Conservation (phyloP, 2,113 vertebrate genomes). For the Galemys pyrenaicus region DNA sequence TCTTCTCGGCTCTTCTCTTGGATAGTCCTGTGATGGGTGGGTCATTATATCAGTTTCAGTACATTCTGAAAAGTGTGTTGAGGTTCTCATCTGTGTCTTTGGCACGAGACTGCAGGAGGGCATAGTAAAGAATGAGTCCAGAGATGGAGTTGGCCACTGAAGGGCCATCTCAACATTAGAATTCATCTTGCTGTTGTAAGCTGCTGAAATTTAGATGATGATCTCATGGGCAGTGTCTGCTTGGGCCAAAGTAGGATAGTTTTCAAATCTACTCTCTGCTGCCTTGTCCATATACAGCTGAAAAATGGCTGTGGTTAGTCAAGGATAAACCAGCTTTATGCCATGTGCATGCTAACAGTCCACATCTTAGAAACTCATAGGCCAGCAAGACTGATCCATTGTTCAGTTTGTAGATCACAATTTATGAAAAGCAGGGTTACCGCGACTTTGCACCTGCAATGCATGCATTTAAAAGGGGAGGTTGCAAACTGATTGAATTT, state of each 20-base stretch:
- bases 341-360: neutral
- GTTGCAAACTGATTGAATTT: neutral
- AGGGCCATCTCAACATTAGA: neutral
- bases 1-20: neutral
- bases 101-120: neutral
- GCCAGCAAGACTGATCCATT: neutral
- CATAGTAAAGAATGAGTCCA: neutral
- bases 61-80: neutral
- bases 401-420: neutral
- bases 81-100: neutral
- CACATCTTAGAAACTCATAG: neutral
- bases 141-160: neutral
- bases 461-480: neutral
- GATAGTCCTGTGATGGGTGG: neutral
- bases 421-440: neutral
- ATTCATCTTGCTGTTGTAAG: neutral
- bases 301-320: neutral
- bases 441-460: neutral
- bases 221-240: neutral
- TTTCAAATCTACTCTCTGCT: neutral
- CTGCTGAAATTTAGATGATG: neutral
- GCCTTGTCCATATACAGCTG: neutral
- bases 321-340: neutral
- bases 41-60: neutral
- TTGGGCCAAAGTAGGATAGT: neutral